phyloP scores from a whole-genome alignment of 2,113 vertebrate species.

The Eublepharis macularius region DNA sequence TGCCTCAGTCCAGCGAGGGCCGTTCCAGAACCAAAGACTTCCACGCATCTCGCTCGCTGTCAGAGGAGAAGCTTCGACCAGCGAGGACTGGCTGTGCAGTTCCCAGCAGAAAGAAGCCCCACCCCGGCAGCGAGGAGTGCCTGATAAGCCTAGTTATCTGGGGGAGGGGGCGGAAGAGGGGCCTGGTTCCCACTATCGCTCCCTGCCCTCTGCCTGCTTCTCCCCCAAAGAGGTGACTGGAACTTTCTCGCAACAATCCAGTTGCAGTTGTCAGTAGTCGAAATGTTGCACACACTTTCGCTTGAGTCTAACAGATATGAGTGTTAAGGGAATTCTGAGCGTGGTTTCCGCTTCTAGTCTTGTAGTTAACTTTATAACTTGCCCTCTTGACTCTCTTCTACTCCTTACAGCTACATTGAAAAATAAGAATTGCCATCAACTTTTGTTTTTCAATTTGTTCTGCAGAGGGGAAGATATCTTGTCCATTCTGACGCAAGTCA shows the following conservation, averaged over 20 bases:
- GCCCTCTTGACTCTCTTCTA: background rate
- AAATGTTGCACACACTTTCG: background rate
- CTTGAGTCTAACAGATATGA: background rate
- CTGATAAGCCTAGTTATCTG: too few species aligned
- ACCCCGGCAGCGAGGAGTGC: too few species aligned
- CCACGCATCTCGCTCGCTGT: too few species aligned
- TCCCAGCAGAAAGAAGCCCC: too few species aligned
- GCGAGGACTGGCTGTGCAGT: too few species aligned
- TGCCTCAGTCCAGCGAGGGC: too few species aligned
- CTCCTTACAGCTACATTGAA: background rate
- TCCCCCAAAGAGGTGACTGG: background rate
- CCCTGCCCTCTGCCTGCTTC: too few species aligned
- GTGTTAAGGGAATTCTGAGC: background rate
- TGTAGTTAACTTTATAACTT: background rate
- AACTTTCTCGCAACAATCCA: background rate
- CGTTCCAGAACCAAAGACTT: too few species aligned
- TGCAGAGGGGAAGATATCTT: conserved; percentile 81
- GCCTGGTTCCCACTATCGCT: too few species aligned
- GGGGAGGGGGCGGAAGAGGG: too few species aligned
- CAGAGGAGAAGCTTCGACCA: too few species aligned
- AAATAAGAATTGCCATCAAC: background rate
- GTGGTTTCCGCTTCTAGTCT: too few species aligned
- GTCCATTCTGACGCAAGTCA: conserved; percentile 88
- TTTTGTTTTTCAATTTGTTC: conserved; percentile 16
- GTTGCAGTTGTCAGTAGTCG: background rate